These are phyloP conservation scores for Thunnus maccoyii DNA, from an alignment of 2,113 vertebrate genomes.

Conservation along the genomic window DNA sequence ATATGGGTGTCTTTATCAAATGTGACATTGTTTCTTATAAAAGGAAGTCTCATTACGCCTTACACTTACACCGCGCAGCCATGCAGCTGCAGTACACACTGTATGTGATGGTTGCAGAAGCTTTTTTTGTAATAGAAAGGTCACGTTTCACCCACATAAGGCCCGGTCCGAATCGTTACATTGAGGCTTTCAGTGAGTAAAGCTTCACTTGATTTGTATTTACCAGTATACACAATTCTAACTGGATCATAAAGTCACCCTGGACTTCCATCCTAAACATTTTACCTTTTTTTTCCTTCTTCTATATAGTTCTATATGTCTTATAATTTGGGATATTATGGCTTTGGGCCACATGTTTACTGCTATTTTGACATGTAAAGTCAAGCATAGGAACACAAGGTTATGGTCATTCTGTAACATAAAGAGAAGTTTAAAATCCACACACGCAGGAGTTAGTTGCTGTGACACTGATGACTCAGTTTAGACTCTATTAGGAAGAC, in stretches of 20 bases:
- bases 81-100: not conserved
- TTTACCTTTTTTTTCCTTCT: too few relatives aligned
- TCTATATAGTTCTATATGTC: not conserved
- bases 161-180: not conserved
- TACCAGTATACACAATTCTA: not conserved
- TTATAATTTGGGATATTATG: not conserved
- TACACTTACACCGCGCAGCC: conserved; percentile 8
- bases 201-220: conserved; percentile 1
- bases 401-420: too few relatives aligned
- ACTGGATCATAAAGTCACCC: not conserved
- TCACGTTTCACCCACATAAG: conserved; percentile 11
- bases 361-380: not conserved
- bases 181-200: conserved; percentile 14
- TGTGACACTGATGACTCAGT: not conserved
- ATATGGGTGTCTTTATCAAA: conserved; percentile 64
- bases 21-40: conserved; percentile 54
- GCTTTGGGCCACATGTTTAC: too few relatives aligned
- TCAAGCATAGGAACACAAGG: too few relatives aligned
- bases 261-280: not conserved
- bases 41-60: conserved; percentile 55
- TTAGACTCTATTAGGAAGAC: not conserved
- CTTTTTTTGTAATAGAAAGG: conserved; percentile 28
- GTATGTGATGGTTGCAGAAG: conserved; percentile 24
- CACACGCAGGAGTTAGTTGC: not conserved
- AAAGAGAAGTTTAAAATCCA: too few relatives aligned